Conservation (phyloP, 2,888 invertebrate species). For the Dolichomitus sp. region DNA sequence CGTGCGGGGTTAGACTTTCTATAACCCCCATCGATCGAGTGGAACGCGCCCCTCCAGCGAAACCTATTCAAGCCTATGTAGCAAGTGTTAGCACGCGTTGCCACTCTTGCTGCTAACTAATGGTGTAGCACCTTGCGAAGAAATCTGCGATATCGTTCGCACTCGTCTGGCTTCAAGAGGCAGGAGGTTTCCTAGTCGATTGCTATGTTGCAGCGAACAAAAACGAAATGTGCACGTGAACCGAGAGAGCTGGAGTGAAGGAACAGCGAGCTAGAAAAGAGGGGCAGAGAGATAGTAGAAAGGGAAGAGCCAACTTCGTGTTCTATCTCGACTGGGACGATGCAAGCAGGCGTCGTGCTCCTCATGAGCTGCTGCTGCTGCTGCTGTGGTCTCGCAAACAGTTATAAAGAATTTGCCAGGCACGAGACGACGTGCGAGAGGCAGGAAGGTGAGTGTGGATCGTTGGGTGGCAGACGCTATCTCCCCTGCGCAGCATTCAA, state of each 20-base stretch:
- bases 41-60: neutral
- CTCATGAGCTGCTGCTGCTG: slow-evolving; percentile 63
- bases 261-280: slow-evolving; percentile 46
- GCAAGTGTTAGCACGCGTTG: neutral
- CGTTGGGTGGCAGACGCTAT: slow-evolving; percentile 74
- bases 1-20: neutral
- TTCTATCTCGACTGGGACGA: slow-evolving; percentile 80
- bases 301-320: slow-evolving; percentile 73
- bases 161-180: slow-evolving; percentile 61
- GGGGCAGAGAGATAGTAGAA: slow-evolving; percentile 27
- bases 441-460: slow-evolving; percentile 52
- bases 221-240: slow-evolving; percentile 55
- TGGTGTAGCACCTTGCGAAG: slow-evolving; percentile 27
- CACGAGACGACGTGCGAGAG: slow-evolving; percentile 61
- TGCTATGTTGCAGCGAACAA: slow-evolving; percentile 50
- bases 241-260: slow-evolving; percentile 39
- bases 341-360: slow-evolving; percentile 74
- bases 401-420: slow-evolving; percentile 82
- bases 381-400: slow-evolving; percentile 76
- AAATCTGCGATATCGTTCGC: slow-evolving; percentile 74
- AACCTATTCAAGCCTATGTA: neutral
- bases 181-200: slow-evolving; percentile 27
- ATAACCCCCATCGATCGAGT: neutral
- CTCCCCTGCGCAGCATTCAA: slow-evolving; percentile 76
- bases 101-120: slow-evolving; percentile 1